Conservation (phyloP, 2,113 vertebrate species). For the Camarhynchus parvulus region DNA sequence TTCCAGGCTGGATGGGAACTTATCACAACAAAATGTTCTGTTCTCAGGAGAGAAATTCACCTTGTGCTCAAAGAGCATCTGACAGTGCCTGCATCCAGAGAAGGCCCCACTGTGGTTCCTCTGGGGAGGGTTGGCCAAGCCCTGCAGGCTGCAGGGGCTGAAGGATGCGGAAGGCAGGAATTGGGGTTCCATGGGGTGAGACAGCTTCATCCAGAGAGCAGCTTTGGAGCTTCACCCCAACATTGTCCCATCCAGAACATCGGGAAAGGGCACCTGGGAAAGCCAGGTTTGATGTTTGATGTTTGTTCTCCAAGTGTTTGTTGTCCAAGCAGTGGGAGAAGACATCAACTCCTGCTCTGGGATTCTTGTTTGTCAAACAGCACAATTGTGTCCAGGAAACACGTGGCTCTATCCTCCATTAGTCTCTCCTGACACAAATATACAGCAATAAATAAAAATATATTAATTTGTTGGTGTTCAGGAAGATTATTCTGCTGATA, state of each 20-base stretch:
- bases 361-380: background rate
- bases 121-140: background rate
- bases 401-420: background rate
- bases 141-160: background rate
- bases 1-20: background rate
- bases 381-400: background rate
- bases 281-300: background rate
- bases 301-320: background rate
- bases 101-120: background rate
- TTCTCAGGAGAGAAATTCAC: constrained; percentile 12
- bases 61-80: constrained; percentile 13
- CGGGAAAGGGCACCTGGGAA: background rate
- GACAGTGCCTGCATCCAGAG: constrained; percentile 2
- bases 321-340: too few relatives aligned
- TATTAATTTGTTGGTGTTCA: background rate
- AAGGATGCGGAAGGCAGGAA: accelerated
- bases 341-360: background rate
- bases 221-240: accelerated
- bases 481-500: background rate
- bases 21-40: background rate
- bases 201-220: background rate
- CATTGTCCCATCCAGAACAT: accelerated
- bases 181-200: background rate
- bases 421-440: background rate
- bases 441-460: background rate